Evolutionary conservation across 2,113 vertebrate genomes (phyloP).

Genomic region (Rattus norvegicus): DNA sequence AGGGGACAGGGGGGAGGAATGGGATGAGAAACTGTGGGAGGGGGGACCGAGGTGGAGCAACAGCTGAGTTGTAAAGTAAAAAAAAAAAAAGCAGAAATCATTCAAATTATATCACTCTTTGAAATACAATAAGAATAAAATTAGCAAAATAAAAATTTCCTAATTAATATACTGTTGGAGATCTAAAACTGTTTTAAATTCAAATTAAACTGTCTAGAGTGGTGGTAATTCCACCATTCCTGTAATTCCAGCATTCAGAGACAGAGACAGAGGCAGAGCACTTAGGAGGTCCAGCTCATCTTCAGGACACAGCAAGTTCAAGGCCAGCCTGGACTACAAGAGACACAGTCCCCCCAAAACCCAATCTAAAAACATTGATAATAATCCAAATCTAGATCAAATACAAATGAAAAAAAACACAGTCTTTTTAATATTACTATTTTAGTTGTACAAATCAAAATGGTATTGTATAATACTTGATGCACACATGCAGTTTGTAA

Average conservation of each 20-base stretch:
- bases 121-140: background rate
- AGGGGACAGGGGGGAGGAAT: too few species aligned
- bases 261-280: too few species aligned
- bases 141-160: background rate
- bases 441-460: background rate
- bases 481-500: background rate
- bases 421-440: background rate
- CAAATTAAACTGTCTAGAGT: background rate
- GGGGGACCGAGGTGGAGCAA: too few species aligned
- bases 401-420: background rate
- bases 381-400: background rate
- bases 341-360: background rate
- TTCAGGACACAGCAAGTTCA: background rate
- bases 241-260: background rate
- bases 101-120: background rate
- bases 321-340: background rate
- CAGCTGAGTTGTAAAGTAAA: too few species aligned
- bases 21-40: too few species aligned
- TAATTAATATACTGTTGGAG: background rate
- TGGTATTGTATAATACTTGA: background rate
- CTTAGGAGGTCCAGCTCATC: background rate
- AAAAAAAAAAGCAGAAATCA: background rate
- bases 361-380: background rate
- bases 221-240: background rate
- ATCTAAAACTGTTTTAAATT: slow-evolving; percentile 15